These are phyloP conservation scores for Gymnocheta viridis DNA, from an alignment of 2,888 invertebrate species.

Conservation along the genomic window DNA sequence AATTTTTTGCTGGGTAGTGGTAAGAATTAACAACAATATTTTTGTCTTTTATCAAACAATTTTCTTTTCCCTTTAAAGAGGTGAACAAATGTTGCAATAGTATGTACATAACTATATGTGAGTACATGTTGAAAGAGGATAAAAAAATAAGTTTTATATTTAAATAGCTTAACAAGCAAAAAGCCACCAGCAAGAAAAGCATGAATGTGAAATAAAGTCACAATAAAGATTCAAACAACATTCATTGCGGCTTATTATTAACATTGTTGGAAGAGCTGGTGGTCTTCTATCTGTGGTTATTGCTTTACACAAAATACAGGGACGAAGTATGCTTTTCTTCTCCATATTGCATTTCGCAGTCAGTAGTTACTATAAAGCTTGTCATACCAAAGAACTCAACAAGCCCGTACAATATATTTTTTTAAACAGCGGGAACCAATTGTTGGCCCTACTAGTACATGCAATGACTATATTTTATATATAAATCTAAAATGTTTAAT, in stretches of 20 bases:
- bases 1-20: too few relatives aligned
- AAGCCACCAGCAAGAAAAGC: conserved; percentile 7
- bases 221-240: conserved; percentile 28
- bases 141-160: conserved; percentile 21
- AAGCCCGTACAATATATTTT: conserved; percentile 19
- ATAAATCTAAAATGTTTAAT: too few relatives aligned
- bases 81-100: neutral
- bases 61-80: conserved; percentile 10
- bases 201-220: conserved; percentile 44
- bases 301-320: conserved; percentile 4
- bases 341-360: neutral
- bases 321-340: neutral
- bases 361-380: conserved; percentile 6
- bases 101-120: neutral
- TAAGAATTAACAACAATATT: conserved; percentile 15
- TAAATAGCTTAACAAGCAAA: conserved; percentile 25
- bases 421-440: neutral
- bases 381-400: conserved; percentile 14
- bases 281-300: conserved; percentile 16
- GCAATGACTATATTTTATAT: neutral
- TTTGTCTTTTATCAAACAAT: neutral
- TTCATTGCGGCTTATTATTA: conserved; percentile 56
- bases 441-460: neutral
- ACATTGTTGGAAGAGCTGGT: conserved; percentile 33
- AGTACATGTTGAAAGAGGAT: neutral